These are phyloP conservation scores for Lacerta viridis DNA, from an alignment of 2,797 vertebrate genomes.

Conservation along the genomic window DNA sequence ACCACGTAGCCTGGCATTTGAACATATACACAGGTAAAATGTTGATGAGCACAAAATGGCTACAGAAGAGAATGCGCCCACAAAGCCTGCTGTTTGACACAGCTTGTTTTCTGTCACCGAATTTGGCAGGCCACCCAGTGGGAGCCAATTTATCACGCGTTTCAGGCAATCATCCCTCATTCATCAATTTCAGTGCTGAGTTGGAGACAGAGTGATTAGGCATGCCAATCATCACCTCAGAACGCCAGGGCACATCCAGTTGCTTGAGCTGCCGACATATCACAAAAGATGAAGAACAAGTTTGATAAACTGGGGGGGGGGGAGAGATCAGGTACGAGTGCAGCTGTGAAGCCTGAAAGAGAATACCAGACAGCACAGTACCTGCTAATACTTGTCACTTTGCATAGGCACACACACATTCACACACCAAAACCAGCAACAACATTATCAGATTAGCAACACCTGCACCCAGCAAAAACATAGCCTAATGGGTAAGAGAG, in stretches of 20 bases:
- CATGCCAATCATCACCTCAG: constrained; percentile 59
- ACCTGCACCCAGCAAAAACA: constrained; percentile 36
- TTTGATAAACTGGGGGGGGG: constrained; percentile 40
- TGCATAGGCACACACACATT: constrained; percentile 39
- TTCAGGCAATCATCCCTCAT: constrained; percentile 70
- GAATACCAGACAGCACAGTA: constrained; percentile 20
- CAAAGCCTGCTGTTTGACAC: constrained; percentile 47
- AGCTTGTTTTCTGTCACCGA: constrained; percentile 55
- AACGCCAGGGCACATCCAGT: constrained; percentile 49
- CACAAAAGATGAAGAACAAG: constrained; percentile 2
- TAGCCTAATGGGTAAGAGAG: constrained; percentile 32
- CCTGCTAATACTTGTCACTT: constrained; percentile 53
- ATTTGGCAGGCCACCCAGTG: constrained; percentile 67
- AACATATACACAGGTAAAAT: constrained; percentile 23
- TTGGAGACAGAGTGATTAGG: constrained; percentile 61
- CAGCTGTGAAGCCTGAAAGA: constrained; percentile 42
- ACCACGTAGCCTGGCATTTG: background rate
- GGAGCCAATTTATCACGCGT: constrained; percentile 65
- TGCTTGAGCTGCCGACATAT: constrained; percentile 22
- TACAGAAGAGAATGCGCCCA: constrained; percentile 42
- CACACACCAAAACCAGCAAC: constrained; percentile 20
- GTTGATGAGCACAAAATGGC: constrained; percentile 41
- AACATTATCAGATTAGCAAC: constrained; percentile 49
- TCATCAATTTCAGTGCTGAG: constrained; percentile 55
- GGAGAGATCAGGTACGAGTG: constrained; percentile 33